Percentiles rank a stretch among this genome's conserved stretches.
These are phyloP conservation scores for Nasonovia ribisnigri DNA, from an alignment of 2,888 invertebrate genomes.

Conservation along the genomic window DNA sequence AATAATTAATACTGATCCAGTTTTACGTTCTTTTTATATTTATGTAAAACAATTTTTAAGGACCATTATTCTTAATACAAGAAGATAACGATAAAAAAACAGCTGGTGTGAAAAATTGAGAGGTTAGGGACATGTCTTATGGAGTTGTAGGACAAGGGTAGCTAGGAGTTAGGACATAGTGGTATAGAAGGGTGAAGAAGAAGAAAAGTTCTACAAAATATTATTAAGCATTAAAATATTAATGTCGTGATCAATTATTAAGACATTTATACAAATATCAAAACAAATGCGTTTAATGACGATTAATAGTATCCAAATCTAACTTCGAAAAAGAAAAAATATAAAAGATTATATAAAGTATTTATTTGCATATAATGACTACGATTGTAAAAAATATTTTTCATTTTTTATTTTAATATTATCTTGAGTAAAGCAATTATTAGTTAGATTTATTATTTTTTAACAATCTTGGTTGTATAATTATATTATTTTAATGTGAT, in stretches of 20 bases:
- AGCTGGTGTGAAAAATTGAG: neutral
- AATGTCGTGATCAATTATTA: neutral
- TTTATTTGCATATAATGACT: no score
- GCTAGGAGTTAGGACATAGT: no score
- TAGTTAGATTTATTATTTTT: neutral
- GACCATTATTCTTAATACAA: no score
- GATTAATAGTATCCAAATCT: neutral
- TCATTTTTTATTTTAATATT: neutral
- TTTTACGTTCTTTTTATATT: no score
- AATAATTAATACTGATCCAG: no score
- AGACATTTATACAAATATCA: neutral
- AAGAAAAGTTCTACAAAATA: neutral
- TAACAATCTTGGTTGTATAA: neutral
- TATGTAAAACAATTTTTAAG: no score
- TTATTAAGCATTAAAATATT: neutral
- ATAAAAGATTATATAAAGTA: no score
- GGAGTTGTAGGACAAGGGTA: neutral
- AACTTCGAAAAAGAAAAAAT: neutral
- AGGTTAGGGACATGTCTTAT: neutral
- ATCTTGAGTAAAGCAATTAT: neutral
- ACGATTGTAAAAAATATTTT: neutral
- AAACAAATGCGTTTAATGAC: neutral
- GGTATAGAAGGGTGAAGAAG: neutral
- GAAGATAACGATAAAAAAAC: neutral
- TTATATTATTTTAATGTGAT: neutral